These are phyloP conservation scores for Saguinus oedipus DNA, from an alignment of 2,797 vertebrate genomes.

Conservation along the genomic window DNA sequence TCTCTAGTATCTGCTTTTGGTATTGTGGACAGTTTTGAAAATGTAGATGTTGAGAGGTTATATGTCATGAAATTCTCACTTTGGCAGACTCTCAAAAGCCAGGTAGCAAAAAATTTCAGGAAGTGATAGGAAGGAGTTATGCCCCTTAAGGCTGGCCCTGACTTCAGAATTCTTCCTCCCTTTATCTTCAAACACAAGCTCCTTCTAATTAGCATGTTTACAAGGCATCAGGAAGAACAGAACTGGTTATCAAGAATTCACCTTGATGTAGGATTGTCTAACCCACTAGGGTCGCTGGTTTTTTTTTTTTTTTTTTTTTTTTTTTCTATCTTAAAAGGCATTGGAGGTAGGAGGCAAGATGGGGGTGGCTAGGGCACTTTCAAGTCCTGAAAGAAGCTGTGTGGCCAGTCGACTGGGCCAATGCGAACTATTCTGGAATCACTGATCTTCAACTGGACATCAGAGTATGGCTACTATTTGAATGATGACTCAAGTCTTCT, in stretches of 20 bases:
- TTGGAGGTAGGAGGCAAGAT: not conserved
- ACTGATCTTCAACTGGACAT: not conserved
- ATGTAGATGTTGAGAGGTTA: not conserved
- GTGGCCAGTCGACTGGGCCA: not conserved
- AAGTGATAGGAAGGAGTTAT: not conserved
- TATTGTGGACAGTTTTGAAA: not conserved
- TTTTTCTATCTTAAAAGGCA: not conserved
- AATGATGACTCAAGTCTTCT: not conserved
- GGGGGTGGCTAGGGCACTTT: not conserved
- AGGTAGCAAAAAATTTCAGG: not conserved
- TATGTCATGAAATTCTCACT: not conserved
- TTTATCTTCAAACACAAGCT: constrained; percentile 18
- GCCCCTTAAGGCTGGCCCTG: not conserved
- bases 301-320: not conserved
- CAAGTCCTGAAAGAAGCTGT: not conserved
- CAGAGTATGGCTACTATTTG: not conserved
- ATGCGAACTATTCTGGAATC: not conserved
- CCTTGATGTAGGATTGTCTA: constrained; percentile 20
- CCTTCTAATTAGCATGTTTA: constrained; percentile 37
- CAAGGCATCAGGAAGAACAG: not conserved
- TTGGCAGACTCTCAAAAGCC: not conserved
- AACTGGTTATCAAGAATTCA: constrained; percentile 37
- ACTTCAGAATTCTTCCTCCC: not conserved
- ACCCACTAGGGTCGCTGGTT: not conserved
- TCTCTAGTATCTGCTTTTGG: not conserved